These are phyloP conservation scores for Macroteleia sp. DNA, from an alignment of 2,888 invertebrate species.

Conservation along the genomic window DNA sequence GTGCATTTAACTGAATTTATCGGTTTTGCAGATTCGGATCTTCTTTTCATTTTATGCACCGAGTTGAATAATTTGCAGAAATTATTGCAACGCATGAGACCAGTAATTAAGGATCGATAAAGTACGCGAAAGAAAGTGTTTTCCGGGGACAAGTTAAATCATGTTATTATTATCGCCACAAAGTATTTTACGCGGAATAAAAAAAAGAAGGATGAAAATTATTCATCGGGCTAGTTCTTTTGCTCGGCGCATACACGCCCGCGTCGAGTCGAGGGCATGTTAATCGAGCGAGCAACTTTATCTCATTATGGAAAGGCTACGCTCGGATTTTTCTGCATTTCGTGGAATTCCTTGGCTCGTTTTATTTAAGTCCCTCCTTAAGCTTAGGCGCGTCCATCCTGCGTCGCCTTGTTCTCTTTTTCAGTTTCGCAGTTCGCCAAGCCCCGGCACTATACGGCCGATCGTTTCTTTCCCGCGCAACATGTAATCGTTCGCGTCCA, in stretches of 20 bases:
- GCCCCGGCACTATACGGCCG: slow-evolving; percentile 46
- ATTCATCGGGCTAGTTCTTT: slow-evolving; percentile 52
- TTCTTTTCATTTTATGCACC: too few species aligned
- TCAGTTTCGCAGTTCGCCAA: slow-evolving; percentile 63
- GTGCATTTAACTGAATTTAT: too few species aligned
- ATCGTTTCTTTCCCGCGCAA: slow-evolving; percentile 54
- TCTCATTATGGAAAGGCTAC: slow-evolving; percentile 67
- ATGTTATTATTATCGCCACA: too few species aligned
- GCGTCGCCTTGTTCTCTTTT: slow-evolving; percentile 65
- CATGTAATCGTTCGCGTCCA: slow-evolving; percentile 62
- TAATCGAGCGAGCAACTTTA: slow-evolving; percentile 65
- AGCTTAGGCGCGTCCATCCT: slow-evolving; percentile 59
- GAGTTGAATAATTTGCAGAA: too few species aligned
- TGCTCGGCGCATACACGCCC: slow-evolving; percentile 50
- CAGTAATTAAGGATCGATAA: too few species aligned
- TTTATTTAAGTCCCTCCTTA: slow-evolving; percentile 64
- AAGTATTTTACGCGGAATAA: too few species aligned
- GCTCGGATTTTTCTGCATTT: slow-evolving; percentile 74
- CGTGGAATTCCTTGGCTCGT: slow-evolving; percentile 69
- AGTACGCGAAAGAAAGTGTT: too few species aligned
- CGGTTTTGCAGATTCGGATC: too few species aligned
- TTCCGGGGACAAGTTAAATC: too few species aligned
- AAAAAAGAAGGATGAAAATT: too few species aligned
- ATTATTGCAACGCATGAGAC: too few species aligned
- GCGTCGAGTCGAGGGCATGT: slow-evolving; percentile 46